Conservation (phyloP, 1,140 invertebrate species). For the Drosophila dunni region DNA sequence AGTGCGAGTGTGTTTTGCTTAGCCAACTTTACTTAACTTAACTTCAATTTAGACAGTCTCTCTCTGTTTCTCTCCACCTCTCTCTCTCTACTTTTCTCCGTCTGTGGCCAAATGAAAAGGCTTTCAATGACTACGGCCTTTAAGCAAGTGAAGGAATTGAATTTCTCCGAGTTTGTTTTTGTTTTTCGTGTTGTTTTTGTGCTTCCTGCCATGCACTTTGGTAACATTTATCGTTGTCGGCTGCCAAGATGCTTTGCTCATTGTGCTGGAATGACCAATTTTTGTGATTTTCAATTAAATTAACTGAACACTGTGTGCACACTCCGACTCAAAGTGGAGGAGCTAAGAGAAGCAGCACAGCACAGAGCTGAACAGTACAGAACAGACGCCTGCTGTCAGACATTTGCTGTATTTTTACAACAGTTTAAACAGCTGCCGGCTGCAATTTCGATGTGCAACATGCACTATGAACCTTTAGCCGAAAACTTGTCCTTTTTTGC, state of each 20-base stretch:
- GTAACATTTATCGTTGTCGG: constrained; percentile 59
- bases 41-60: constrained; percentile 35
- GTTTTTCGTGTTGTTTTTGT: constrained; percentile 16
- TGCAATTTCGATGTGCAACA: constrained; percentile 43
- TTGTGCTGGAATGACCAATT: constrained; percentile 81
- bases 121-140: constrained; percentile 51
- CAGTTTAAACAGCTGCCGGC: constrained; percentile 69
- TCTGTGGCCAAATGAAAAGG: constrained; percentile 38
- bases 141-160: constrained; percentile 56
- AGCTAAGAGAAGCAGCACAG: constrained; percentile 18
- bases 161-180: constrained; percentile 44
- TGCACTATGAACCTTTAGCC: neutral
- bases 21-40: constrained; percentile 53
- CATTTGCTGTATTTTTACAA: constrained; percentile 58
- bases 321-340: neutral
- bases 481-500: neutral
- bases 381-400: constrained; percentile 22
- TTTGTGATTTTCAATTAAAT: constrained; percentile 83
- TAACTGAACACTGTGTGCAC: constrained; percentile 51
- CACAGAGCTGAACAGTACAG: constrained; percentile 16
- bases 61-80: neutral
- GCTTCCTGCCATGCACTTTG: constrained; percentile 59
- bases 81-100: neutral
- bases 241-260: constrained; percentile 71
- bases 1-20: constrained; percentile 42